Evolutionary conservation across 2,797 vertebrate species (phyloP), one percentile per base, ranked within the genome.

Genomic region (Crax fasciolata): DNA sequence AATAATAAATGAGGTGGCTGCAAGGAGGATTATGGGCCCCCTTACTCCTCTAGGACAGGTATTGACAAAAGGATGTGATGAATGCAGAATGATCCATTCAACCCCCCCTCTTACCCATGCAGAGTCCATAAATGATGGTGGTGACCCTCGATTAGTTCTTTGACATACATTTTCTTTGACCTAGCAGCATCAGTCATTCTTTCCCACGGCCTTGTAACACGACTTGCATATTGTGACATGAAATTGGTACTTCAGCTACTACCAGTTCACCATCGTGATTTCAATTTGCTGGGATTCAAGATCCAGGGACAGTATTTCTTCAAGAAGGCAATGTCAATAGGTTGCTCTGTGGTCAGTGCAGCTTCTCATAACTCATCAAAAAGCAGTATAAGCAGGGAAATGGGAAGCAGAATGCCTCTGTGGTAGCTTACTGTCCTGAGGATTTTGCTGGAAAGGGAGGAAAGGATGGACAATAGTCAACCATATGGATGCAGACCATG

Each of bases 181-280:
- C 80, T 55, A 62, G 55, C n/a, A 70, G 54, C 51, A 92, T 89
- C 79, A 78, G 70, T 72, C 91, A 63, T 95, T 94, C 59, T 90
- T 73, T 49, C 62, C 46, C 15, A 32, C 0, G 11, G 73, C 91
- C 93, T 90, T 91, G 66, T 81, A 91, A 84, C 17, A 41, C 3
- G 39, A 74, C 51, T 94, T 76, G 73, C 83, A 94, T 93, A 88
- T 78, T 79, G 62, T 79, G 80, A 78, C 78, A 90, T 43, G 66
- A 86, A 88, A 91, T 63, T 90, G 93, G 80, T 73, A 81, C 79
- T 81, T 90, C 87, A 91, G 76, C 85, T 94, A 73, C 84, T 84
- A 84, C 62, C 62, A 86, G 43, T 55, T 76, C 91, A 81, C 82
- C 39, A 73, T n/a, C 66, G 76, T 58, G 14, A 86, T 91, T 92